These are phyloP conservation scores for Embiotoca jacksoni DNA, from an alignment of 2,113 vertebrate genomes.

Conservation along the genomic window DNA sequence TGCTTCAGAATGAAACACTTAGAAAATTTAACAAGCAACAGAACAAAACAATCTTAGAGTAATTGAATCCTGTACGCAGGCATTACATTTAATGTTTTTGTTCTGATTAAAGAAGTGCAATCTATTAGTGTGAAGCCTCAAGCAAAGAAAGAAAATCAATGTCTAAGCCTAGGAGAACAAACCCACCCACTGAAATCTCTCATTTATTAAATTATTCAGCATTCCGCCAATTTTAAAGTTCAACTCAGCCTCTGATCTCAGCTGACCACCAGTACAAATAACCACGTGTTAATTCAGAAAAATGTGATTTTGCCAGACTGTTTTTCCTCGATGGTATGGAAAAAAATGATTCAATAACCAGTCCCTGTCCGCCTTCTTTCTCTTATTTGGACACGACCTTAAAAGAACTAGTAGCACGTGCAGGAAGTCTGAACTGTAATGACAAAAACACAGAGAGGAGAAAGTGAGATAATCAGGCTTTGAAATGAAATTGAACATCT, in stretches of 20 bases:
- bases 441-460: not conserved
- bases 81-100: not conserved
- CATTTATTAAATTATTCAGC: not conserved
- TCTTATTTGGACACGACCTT: not conserved
- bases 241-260: slow-evolving; percentile 28
- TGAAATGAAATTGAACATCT: not conserved
- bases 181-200: not conserved
- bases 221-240: slow-evolving; percentile 36
- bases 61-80: no score
- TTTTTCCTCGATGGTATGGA: not conserved
- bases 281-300: slow-evolving; percentile 23
- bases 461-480: not conserved
- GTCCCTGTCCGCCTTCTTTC: not conserved
- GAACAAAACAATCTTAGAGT: no score
- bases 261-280: slow-evolving; percentile 44
- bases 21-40: no score
- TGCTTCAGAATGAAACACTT: no score
- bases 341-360: not conserved
- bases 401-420: not conserved
- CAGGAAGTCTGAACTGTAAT: slow-evolving; percentile 17
- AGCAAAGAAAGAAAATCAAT: no score
- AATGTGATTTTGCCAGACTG: slow-evolving; percentile 11
- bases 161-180: not conserved
- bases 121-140: no score
- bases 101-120: not conserved